These are phyloP conservation scores for Helostoma temminkii DNA, from an alignment of 2,797 vertebrate genomes.

Conservation along the genomic window DNA sequence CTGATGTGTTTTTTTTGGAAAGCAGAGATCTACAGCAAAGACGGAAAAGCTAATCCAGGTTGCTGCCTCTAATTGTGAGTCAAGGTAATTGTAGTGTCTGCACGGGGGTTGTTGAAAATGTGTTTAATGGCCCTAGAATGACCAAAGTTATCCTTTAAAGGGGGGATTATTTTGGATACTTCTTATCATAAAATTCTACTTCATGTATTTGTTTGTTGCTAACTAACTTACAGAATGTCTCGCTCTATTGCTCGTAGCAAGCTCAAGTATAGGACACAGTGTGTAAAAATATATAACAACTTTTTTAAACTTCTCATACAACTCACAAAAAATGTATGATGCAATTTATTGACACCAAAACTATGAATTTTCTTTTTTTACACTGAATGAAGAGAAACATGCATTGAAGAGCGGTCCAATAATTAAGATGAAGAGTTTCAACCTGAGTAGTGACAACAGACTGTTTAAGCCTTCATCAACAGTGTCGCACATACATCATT, in stretches of 20 bases:
- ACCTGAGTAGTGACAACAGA: constrained; percentile 12
- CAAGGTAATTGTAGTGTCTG: too few species aligned
- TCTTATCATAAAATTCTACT: neutral
- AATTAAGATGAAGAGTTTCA: constrained; percentile 24
- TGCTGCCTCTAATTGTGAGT: too few species aligned
- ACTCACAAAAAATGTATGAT: neutral
- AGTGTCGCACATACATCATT: constrained; percentile 22
- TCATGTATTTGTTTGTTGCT: neutral
- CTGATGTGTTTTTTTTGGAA: too few species aligned
- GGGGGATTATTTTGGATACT: neutral
- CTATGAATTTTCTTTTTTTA: neutral
- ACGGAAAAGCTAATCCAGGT: too few species aligned
- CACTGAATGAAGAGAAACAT: neutral
- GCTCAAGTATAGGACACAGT: neutral
- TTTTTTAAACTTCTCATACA: too few species aligned
- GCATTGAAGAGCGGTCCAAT: neutral
- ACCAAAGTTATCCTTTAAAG: neutral
- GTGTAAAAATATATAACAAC: too few species aligned
- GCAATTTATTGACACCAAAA: neutral
- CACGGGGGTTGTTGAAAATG: too few species aligned
- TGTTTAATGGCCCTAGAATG: too few species aligned
- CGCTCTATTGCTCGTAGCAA: neutral
- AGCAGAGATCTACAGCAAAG: too few species aligned
- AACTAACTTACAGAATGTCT: neutral
- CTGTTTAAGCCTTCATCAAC: constrained; percentile 42